Evolutionary conservation across 1,140 invertebrate species (phyloP), one percentile per base, ranked within the genome.

Genomic region (Heliothis subflexa): DNA sequence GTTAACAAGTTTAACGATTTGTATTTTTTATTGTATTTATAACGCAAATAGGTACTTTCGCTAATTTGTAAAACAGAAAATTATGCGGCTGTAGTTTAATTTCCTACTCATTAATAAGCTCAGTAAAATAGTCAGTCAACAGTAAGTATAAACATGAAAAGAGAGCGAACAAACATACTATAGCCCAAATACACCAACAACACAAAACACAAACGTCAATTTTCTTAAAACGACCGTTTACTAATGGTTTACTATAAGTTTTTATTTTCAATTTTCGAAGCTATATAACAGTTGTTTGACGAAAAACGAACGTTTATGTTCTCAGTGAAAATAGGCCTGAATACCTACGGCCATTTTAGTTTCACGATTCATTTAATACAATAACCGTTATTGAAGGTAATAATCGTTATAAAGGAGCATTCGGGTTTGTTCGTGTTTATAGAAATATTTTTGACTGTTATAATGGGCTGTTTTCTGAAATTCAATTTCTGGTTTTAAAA

Each of bases 321-420:
- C 0, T 25, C 21, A 25, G 21, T 25, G 21, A 25, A 25, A 25
- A 25, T 25, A 2, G 21, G 21, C 21, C 21, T 25, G 21, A 25
- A 25, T 66, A 66, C 40, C 62, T 66, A 9, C 18, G 16, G 62
- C 62, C 16, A 13, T 66, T 66, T 66, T 66, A 66, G 62, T 66
- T 66, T 66, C 3, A 47, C 40, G 18, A 66, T 18, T 55, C 54
- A 16, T 1, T 18, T 40, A 16, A 16, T 21, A 18, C n/a, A 47
- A 16, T 16, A 66, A 66, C 45, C 47, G 11, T 66, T 47, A 66
- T 40, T 21, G 62, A 12, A 47, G 40, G 40, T 47, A 18, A 45
- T 62, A 62, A 62, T 47, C 40, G 62, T 66, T 47, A 9, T 64
- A 3, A 66, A 66, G 3, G 10, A 10, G 5, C 40, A 66, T 66